phyloP scores from a whole-genome alignment of 2,113 vertebrate genomes.

The Dromaius novaehollandiae region DNA sequence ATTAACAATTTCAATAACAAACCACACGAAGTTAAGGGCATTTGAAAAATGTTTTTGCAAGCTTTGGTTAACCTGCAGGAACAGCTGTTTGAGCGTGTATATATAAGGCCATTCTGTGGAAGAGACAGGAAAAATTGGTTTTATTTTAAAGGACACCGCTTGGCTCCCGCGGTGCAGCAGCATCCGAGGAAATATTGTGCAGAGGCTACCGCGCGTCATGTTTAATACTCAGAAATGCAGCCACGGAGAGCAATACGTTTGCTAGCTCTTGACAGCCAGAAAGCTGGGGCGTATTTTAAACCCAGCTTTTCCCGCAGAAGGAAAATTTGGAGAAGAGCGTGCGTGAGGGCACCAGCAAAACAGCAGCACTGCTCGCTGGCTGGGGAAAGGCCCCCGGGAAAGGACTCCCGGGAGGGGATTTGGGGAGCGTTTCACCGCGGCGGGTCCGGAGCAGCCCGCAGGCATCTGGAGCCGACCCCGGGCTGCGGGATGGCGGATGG shows the following conservation, averaged over 20 bases:
- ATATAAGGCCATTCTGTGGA: conserved; percentile 63
- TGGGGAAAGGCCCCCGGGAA: background rate
- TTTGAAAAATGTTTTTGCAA: conserved; percentile 42
- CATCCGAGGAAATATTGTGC: conserved; percentile 57
- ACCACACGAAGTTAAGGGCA: background rate
- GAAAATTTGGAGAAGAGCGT: background rate
- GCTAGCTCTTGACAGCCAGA: conserved; percentile 49
- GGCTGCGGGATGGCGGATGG: too few species aligned
- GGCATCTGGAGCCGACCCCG: too few species aligned
- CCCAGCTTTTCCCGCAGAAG: background rate
- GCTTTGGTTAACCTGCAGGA: conserved; percentile 60
- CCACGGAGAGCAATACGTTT: conserved; percentile 41
- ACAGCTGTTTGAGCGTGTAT: conserved; percentile 26
- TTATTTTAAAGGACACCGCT: conserved; percentile 56
- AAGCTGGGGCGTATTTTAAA: conserved; percentile 12
- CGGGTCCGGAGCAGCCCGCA: too few species aligned
- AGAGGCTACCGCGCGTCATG: background rate
- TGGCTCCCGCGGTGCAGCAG: background rate
- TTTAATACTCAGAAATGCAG: conserved; percentile 59
- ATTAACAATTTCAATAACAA: conserved; percentile 28
- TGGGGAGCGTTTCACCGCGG: too few species aligned
- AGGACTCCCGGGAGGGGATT: too few species aligned
- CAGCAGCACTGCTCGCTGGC: background rate
- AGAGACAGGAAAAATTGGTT: conserved; percentile 56
- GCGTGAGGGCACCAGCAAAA: background rate